A percentile compares a stretch with the other conserved stretches of the same genome.
Conservation (phyloP, 2,113 vertebrate species). For the Calyptommatus sinebrachiatus region DNA sequence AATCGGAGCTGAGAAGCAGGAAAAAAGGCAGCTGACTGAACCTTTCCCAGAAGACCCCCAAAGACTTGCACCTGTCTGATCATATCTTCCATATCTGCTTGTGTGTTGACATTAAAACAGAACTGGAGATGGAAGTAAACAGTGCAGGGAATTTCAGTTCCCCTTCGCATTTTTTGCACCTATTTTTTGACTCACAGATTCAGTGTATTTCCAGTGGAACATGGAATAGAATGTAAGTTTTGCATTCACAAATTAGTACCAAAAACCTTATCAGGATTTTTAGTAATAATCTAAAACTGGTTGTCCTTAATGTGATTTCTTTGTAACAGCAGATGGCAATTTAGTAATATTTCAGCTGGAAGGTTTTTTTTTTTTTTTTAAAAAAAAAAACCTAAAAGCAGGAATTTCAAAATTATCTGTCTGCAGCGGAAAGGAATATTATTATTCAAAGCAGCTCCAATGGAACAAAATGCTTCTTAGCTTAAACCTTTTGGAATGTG, state of each 20-base stretch:
- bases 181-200: neutral
- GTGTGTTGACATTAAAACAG: neutral
- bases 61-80: no score
- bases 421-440: neutral
- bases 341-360: neutral
- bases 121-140: neutral
- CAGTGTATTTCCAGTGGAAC: neutral
- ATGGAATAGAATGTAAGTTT: neutral
- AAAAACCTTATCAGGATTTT: neutral
- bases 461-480: neutral
- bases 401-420: neutral
- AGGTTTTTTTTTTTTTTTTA: neutral
- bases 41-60: no score
- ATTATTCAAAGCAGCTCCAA: constrained; percentile 4
- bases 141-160: no score
- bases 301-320: neutral
- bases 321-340: neutral
- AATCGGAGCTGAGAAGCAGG: no score
- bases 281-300: neutral
- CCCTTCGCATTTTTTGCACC: no score
- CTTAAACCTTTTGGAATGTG: neutral
- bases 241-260: neutral
- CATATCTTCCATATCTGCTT: no score
- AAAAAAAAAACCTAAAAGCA: neutral
- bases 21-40: no score